Percentiles rank a stretch among this genome's conserved stretches.
Evolutionary conservation across 2,888 invertebrate genomes (phyloP).

Genomic region (Mesorhabditis spiculigera): DNA sequence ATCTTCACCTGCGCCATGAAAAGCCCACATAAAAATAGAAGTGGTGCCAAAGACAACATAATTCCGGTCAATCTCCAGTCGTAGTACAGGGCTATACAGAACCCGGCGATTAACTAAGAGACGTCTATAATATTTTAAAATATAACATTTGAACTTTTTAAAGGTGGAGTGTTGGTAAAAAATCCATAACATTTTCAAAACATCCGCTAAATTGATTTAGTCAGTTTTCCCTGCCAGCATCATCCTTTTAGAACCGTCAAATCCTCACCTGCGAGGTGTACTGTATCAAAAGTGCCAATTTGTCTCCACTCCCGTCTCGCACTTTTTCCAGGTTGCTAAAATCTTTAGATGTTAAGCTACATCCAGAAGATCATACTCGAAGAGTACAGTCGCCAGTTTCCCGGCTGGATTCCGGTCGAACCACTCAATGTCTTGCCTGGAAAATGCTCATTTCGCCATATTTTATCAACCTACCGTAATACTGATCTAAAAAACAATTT

Average conservation of each 20-base stretch:
- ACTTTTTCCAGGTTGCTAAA: conserved; percentile 54
- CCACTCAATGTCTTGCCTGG: conserved; percentile 61
- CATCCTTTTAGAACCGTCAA: neutral
- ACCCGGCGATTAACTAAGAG: conserved; percentile 52
- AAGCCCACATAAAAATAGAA: conserved; percentile 48
- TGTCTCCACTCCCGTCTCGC: conserved; percentile 55
- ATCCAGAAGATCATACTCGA: conserved; percentile 59
- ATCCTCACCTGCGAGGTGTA: conserved; percentile 33
- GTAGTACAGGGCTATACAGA: conserved; percentile 49
- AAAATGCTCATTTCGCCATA: too few species aligned
- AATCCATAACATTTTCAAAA: too few species aligned
- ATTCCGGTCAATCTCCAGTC: conserved; percentile 52
- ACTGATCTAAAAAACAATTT: conserved; percentile 61
- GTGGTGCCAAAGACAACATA: conserved; percentile 56
- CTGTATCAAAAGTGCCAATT: conserved; percentile 47
- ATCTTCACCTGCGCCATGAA: conserved; percentile 41
- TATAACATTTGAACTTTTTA: too few species aligned
- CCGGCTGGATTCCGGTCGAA: conserved; percentile 62
- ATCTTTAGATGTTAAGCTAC: too few species aligned
- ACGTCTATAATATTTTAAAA: neutral
- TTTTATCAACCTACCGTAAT: conserved; percentile 31
- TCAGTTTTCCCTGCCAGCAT: too few species aligned
- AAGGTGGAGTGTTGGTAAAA: too few species aligned
- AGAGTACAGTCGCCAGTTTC: conserved; percentile 62
- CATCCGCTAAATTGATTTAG: too few species aligned